Percentiles rank a stretch among this genome's conserved stretches.
Evolutionary conservation across 2,888 invertebrate genomes (phyloP).

Genomic region (Drosophila pseudotalamancana): DNA sequence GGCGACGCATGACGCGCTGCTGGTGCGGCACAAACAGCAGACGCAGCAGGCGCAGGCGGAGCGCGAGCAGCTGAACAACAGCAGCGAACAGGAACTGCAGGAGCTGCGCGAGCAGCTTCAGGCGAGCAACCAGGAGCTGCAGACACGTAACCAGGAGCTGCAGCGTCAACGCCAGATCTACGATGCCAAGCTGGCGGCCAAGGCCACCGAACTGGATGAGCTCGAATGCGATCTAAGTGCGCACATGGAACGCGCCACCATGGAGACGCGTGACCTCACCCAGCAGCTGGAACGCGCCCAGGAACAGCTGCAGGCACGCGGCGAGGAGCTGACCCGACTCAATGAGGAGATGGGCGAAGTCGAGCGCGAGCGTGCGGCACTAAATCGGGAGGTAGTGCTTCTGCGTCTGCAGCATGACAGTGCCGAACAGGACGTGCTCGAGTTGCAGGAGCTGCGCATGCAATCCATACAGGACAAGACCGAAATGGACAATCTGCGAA

Average conservation of each 20-base stretch:
- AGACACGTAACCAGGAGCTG: slow-evolving; percentile 82
- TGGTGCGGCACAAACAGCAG: slow-evolving; percentile 83
- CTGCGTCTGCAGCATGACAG: slow-evolving; percentile 83
- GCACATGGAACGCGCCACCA: slow-evolving; percentile 80
- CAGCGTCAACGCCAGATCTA: slow-evolving; percentile 83
- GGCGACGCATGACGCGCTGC: slow-evolving; percentile 83
- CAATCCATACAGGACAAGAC: slow-evolving; percentile 84
- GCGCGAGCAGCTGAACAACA: slow-evolving; percentile 75
- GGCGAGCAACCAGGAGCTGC: slow-evolving; percentile 81
- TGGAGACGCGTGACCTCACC: slow-evolving; percentile 84
- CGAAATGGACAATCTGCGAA: slow-evolving; percentile 83
- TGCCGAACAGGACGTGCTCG: slow-evolving; percentile 82
- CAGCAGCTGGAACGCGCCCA: slow-evolving; percentile 87
- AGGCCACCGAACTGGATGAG: slow-evolving; percentile 85
- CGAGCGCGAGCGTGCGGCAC: slow-evolving; percentile 76
- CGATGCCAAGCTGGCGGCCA: slow-evolving; percentile 83
- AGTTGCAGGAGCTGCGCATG: slow-evolving; percentile 83
- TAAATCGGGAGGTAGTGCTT: slow-evolving; percentile 81
- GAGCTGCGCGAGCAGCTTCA: slow-evolving; percentile 79
- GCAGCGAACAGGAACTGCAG: slow-evolving; percentile 82
- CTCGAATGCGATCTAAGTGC: slow-evolving; percentile 85
- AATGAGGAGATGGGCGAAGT: slow-evolving; percentile 77
- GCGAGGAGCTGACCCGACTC: slow-evolving; percentile 84
- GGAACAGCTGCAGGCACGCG: slow-evolving; percentile 86
- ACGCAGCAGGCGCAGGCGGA: slow-evolving; percentile 81